Conservation (phyloP, 1,140 invertebrate species). For the Argopecten irradians region DNA sequence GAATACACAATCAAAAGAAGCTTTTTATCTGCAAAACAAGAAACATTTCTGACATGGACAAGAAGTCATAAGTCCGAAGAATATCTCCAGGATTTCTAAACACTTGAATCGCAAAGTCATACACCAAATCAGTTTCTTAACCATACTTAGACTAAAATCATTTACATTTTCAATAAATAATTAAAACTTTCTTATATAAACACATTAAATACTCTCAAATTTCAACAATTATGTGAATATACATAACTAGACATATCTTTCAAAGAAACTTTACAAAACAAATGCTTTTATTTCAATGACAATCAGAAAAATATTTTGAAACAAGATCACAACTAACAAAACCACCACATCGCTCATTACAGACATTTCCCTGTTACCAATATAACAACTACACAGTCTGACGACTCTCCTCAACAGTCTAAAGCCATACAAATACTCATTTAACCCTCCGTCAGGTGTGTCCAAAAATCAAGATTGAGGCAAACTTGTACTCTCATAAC, state of each 20-base stretch:
- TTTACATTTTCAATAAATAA: background rate
- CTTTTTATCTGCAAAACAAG: background rate
- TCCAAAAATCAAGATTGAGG: no score
- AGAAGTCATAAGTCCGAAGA: background rate
- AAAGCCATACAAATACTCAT: no score
- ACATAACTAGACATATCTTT: background rate
- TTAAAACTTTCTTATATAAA: conserved; percentile 19
- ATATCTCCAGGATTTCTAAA: conserved; percentile 11
- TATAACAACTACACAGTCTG: background rate
- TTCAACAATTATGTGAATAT: background rate
- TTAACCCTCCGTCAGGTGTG: no score
- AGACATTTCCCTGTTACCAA: background rate
- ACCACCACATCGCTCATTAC: background rate
- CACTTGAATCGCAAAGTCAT: background rate
- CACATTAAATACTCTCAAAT: background rate
- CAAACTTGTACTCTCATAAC: no score
- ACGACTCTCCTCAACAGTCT: background rate
- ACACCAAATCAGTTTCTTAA: background rate
- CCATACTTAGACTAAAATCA: background rate
- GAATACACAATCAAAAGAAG: background rate
- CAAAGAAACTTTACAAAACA: background rate
- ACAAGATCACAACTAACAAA: background rate
- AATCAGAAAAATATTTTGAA: background rate
- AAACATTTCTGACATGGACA: background rate
- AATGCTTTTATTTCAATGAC: background rate